Percentiles rank a stretch among this genome's conserved stretches.
Conservation (phyloP, 2,113 vertebrate species). For the Prochilodus magdalenae region DNA sequence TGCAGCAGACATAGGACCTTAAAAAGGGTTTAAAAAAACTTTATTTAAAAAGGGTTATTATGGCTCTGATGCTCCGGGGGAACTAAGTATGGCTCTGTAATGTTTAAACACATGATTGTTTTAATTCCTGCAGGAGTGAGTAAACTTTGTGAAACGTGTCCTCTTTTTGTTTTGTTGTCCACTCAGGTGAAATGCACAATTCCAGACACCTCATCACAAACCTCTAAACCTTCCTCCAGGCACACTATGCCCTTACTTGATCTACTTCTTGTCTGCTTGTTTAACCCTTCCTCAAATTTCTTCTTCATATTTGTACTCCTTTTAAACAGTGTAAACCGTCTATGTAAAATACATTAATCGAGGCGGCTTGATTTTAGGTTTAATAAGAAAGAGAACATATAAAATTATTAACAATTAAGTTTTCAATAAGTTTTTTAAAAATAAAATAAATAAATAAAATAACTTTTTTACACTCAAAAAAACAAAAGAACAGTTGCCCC, state of each 20-base stretch:
- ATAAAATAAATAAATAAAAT: too few species aligned
- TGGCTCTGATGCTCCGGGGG: neutral
- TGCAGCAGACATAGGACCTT: too few species aligned
- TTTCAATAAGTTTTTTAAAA: too few species aligned
- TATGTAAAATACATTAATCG: neutral
- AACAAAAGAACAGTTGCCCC: too few species aligned
- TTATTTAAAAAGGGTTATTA: too few species aligned
- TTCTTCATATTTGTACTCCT: constrained; percentile 5
- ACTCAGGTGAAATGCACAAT: constrained; percentile 73
- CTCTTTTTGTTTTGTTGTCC: constrained; percentile 64
- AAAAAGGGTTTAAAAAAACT: too few species aligned
- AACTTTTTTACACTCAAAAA: too few species aligned
- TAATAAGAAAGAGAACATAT: neutral
- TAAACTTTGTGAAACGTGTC: neutral
- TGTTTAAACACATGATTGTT: neutral
- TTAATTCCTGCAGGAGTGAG: neutral
- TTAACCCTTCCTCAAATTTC: constrained; percentile 42
- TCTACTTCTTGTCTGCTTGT: constrained; percentile 50
- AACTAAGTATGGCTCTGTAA: neutral
- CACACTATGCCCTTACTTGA: constrained; percentile 46
- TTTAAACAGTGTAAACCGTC: neutral
- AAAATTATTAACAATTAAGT: too few species aligned
- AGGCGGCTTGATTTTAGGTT: too few species aligned
- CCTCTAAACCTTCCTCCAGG: constrained; percentile 38
- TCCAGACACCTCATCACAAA: constrained; percentile 44